Evolutionary conservation across 2,888 invertebrate species (phyloP).

Genomic region (Bursaphelenchus okinawaensis): DNA sequence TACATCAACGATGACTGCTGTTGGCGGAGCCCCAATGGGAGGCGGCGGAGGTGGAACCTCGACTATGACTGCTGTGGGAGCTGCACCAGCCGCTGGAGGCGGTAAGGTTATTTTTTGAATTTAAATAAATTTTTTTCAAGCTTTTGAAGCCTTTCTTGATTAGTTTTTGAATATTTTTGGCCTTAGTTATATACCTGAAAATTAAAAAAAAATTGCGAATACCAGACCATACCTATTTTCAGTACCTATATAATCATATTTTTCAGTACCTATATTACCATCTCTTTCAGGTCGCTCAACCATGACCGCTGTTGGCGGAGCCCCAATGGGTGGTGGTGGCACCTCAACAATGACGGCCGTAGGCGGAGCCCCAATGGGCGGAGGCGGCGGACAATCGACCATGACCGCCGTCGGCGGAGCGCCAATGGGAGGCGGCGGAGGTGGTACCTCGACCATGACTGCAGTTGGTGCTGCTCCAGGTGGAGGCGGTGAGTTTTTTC

Average conservation of each 20-base stretch:
- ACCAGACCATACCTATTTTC: too few relatives aligned
- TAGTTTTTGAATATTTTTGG: too few relatives aligned
- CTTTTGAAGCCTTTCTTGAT: too few relatives aligned
- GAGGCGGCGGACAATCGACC: background rate
- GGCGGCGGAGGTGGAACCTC: constrained; percentile 21
- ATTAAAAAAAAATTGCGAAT: too few relatives aligned
- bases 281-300: constrained; percentile 33
- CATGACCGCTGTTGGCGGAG: constrained; percentile 39
- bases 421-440: constrained; percentile 23
- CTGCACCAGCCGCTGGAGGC: constrained; percentile 21
- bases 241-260: too few relatives aligned
- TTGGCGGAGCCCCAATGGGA: background rate
- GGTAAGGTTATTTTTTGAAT: too few relatives aligned
- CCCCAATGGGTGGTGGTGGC: constrained; percentile 24
- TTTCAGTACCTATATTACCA: constrained; percentile 39
- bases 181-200: too few relatives aligned
- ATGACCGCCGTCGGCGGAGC: constrained; percentile 22
- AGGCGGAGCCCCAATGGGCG: background rate
- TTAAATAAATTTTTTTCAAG: too few relatives aligned
- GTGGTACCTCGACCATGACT: constrained; percentile 39
- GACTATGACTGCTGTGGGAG: constrained; percentile 28
- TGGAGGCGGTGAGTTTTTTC: too few relatives aligned
- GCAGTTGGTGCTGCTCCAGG: constrained; percentile 34
- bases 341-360: constrained; percentile 27
- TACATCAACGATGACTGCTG: background rate